phyloP scores from a whole-genome alignment of 2,113 vertebrate species.

The Anthoscopus minutus region DNA sequence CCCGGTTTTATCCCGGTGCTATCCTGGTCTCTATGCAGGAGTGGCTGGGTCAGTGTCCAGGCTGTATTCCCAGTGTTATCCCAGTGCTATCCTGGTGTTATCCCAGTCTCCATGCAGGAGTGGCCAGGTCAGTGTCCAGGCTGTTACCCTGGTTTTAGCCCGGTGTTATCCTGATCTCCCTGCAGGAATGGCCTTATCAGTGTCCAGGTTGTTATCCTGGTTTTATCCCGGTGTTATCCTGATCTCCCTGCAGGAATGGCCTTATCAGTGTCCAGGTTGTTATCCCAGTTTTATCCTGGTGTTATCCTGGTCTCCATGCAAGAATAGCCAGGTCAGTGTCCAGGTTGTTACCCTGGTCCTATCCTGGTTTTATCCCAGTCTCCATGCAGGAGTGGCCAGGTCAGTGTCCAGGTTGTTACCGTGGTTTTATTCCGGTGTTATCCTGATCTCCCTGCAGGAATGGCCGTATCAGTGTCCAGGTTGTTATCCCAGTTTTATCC shows the following conservation, averaged over 20 bases:
- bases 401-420: too few species aligned
- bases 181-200: too few species aligned
- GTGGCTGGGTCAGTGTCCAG: accelerated
- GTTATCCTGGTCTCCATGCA: too few species aligned
- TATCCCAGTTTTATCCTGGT: background rate
- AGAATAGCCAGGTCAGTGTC: too few species aligned
- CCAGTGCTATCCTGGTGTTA: background rate
- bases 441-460: background rate
- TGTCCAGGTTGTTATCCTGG: background rate
- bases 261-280: background rate
- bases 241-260: background rate
- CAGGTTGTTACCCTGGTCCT: background rate
- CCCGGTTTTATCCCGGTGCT: background rate
- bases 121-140: too few species aligned
- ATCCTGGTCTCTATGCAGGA: background rate
- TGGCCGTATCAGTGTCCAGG: background rate
- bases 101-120: too few species aligned
- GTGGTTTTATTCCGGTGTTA: background rate
- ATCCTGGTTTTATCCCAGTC: background rate
- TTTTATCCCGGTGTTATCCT: background rate
- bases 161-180: too few species aligned
- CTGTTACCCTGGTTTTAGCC: too few species aligned
- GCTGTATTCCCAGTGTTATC: too few species aligned
- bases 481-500: background rate
- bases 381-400: accelerated